Evolutionary conservation across 2,888 invertebrate species (phyloP).

Genomic region (Pegoplata infirma): DNA sequence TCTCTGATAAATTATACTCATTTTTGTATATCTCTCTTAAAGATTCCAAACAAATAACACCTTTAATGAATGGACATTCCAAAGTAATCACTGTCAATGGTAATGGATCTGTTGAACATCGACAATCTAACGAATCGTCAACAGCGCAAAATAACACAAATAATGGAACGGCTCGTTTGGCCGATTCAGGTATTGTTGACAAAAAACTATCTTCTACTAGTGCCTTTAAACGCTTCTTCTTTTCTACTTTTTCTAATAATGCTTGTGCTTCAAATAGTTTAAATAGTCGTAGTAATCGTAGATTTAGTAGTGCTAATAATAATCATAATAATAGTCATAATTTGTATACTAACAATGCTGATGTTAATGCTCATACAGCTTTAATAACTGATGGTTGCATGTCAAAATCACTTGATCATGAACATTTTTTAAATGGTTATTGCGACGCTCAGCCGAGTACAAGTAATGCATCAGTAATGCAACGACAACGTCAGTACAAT

Average conservation of each 20-base stretch:
- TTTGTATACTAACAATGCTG: conserved; percentile 65
- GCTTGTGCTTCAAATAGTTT: conserved; percentile 56
- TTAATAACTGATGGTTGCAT: conserved; percentile 69
- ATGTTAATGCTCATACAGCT: conserved; percentile 67
- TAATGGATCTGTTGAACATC: conserved; percentile 15
- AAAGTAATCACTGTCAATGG: conserved; percentile 42
- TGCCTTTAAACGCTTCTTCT: conserved; percentile 64
- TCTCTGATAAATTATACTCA: too few species aligned
- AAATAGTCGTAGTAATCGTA: conserved; percentile 31
- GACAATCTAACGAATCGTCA: conserved; percentile 18
- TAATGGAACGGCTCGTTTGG: conserved; percentile 66
- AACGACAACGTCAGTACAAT: conserved; percentile 71
- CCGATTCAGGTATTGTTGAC: conserved; percentile 72
- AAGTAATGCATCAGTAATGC: conserved; percentile 34
- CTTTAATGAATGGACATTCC: conserved; percentile 68
- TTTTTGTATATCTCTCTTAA: neutral
- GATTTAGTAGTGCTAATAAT: conserved; percentile 58
- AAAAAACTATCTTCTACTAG: conserved; percentile 65
- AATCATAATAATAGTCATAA: conserved; percentile 65
- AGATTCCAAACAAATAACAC: conserved; percentile 63
- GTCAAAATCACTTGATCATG: conserved; percentile 61
- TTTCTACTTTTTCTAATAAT: conserved; percentile 51
- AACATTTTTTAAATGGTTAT: conserved; percentile 45
- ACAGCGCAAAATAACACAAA: neutral
- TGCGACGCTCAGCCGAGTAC: conserved; percentile 50